These are phyloP conservation scores for Drosophila mulleri DNA, from an alignment of 2,888 invertebrate species.

Conservation along the genomic window DNA sequence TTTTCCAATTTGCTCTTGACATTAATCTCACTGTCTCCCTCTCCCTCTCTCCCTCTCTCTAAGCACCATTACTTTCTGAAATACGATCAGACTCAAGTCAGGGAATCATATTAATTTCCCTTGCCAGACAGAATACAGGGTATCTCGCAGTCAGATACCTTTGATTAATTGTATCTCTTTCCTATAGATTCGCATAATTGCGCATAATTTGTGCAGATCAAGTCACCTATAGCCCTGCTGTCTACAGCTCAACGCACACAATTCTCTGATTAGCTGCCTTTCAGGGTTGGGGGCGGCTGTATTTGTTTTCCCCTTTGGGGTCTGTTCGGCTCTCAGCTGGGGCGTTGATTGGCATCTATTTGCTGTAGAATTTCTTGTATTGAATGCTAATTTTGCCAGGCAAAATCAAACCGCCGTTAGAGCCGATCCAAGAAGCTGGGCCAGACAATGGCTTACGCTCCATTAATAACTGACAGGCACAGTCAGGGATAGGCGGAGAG, in stretches of 20 bases:
- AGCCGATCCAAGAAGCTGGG: conserved; percentile 37
- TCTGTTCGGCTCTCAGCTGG: conserved; percentile 35
- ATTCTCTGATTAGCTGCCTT: conserved; percentile 20
- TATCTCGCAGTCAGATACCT: background rate
- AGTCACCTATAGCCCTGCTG: background rate
- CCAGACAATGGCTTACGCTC: conserved; percentile 70
- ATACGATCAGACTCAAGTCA: too few relatives aligned
- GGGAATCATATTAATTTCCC: too few relatives aligned
- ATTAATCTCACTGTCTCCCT: too few relatives aligned
- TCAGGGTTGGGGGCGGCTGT: conserved; percentile 2
- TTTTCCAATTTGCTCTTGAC: too few relatives aligned
- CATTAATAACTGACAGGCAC: conserved; percentile 79
- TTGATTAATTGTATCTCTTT: background rate
- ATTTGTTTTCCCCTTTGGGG: conserved; percentile 1
- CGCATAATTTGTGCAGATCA: conserved; percentile 60
- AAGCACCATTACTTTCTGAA: too few relatives aligned
- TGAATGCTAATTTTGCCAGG: conserved; percentile 82
- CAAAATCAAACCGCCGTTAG: conserved; percentile 74
- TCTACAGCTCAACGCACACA: conserved; percentile 2
- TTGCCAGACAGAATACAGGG: background rate
- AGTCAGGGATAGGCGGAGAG: background rate
- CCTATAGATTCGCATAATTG: conserved; percentile 54
- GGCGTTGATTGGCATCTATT: conserved; percentile 79
- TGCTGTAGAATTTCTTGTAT: conserved; percentile 59
- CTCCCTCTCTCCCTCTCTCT: too few relatives aligned